These are phyloP conservation scores for Dolichotis patagonum DNA, from an alignment of 2,113 vertebrate genomes.

Conservation along the genomic window DNA sequence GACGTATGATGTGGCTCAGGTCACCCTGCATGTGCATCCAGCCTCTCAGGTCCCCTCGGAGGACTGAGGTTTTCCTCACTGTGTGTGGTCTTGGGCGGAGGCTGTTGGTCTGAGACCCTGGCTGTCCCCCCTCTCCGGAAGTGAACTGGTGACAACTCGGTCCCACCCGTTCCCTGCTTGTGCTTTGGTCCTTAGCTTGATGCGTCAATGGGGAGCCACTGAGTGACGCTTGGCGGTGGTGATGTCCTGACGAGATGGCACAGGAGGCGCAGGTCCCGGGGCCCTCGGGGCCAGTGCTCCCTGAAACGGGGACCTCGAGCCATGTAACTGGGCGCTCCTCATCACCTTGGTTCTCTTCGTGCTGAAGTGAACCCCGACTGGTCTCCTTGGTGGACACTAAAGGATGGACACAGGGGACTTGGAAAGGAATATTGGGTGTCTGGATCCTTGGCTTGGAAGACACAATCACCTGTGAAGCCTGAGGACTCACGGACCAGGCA, in stretches of 20 bases:
- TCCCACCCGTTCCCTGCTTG: background rate
- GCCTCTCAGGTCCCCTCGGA: background rate
- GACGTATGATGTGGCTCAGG: background rate
- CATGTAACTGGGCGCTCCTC: background rate
- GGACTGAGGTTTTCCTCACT: background rate
- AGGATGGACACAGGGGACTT: background rate
- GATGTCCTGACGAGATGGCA: too few relatives aligned
- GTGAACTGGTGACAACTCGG: accelerated
- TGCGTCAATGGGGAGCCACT: too few relatives aligned
- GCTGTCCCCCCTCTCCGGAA: background rate
- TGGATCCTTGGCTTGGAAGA: background rate
- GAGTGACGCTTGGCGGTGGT: background rate
- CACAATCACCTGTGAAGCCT: background rate
- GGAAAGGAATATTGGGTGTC: background rate
- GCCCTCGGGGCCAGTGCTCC: background rate
- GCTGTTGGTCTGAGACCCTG: background rate
- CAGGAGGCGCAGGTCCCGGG: background rate
- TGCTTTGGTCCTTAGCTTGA: background rate
- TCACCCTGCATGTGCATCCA: background rate
- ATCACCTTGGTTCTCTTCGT: background rate
- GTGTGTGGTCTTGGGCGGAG: background rate
- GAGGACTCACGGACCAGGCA: background rate
- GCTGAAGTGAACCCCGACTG: too few relatives aligned
- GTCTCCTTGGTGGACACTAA: background rate
- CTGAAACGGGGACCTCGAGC: too few relatives aligned